Evolutionary conservation across 2,113 vertebrate species (phyloP), one percentile per base, ranked within the genome.

Genomic region (Vulpes ferrilata): DNA sequence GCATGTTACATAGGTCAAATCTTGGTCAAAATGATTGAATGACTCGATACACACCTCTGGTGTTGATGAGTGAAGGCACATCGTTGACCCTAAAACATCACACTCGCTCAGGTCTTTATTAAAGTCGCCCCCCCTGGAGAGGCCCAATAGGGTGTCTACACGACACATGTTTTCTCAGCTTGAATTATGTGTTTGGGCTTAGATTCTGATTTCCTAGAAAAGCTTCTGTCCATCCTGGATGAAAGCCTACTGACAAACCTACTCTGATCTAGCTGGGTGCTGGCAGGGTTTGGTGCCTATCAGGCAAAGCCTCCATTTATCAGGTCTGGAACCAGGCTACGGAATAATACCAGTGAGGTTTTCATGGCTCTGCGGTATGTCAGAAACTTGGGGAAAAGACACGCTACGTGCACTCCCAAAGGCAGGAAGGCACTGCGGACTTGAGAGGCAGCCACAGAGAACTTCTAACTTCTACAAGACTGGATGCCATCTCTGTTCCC

Each of bases 121-220:
- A 88, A 79, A 92, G 32, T 51, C 48, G 48, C 2, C 57, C 65
- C 71, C 71, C 57, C 71, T 65, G 27, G 32, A 35, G 88, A 96
- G 59, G 64, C 27, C 60, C 43, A 17, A 80, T 48, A 38, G 4
- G 20, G 48, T n/a, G 8, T 73, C 11, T 43, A 51, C 30, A 90
- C 30, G 81, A 53, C 30, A 73, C 59, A 82, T 12, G 48, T 81
- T 93, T 97, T 88, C 89, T 95, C 76, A 90, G 48, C 51, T 98
- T 93, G 23, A 97, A 81, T 95, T 95, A 89, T 13, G 11, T 84
- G 43, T 88, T 87, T 81, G 76, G 27, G 51, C 65, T 96, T 90
- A 90, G 87, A 88, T 71, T 90, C 59, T 73, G 73, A 73, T 96
- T 97, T 95, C 90, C 57, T 91, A 38, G 76, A 74, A 96, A 95